Percentiles rank a stretch among this genome's conserved stretches.
phyloP scores from a whole-genome alignment of 2,113 vertebrate genomes.

The Paralichthys olivaceus region DNA sequence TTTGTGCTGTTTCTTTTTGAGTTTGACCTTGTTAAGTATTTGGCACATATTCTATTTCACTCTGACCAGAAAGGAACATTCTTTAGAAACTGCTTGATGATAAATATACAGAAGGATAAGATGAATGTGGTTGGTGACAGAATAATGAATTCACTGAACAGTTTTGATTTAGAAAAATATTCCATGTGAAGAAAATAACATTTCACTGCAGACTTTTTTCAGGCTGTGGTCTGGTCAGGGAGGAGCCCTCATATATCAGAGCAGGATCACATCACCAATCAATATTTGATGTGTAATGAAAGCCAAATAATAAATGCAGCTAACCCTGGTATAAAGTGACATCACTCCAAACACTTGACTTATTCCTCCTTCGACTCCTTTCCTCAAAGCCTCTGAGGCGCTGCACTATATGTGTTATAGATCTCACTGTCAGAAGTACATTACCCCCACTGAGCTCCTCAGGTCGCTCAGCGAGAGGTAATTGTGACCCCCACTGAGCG shows the following conservation, averaged over 20 bases:
- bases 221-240: background rate
- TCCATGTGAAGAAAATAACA: background rate
- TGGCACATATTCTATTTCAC: background rate
- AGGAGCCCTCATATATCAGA: constrained; percentile 8
- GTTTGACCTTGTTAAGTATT: background rate
- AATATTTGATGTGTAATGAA: constrained; percentile 47
- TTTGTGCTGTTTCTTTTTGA: background rate
- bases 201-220: too few relatives aligned
- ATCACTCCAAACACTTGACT: constrained; percentile 46
- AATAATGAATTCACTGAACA: background rate
- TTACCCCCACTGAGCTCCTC: constrained; percentile 53
- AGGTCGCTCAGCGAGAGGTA: constrained; percentile 58
- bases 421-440: constrained; percentile 58
- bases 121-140: background rate
- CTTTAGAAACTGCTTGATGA: background rate
- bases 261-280: constrained; percentile 35
- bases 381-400: constrained; percentile 13
- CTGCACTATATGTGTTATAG: constrained; percentile 27
- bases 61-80: background rate
- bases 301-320: constrained; percentile 17
- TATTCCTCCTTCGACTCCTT: constrained; percentile 23
- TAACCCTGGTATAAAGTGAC: constrained; percentile 12
- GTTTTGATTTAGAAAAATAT: background rate
- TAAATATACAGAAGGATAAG: background rate
- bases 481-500: constrained; percentile 60